These are phyloP conservation scores for Melieria omissa DNA, from an alignment of 2,888 invertebrate genomes.

Conservation along the genomic window DNA sequence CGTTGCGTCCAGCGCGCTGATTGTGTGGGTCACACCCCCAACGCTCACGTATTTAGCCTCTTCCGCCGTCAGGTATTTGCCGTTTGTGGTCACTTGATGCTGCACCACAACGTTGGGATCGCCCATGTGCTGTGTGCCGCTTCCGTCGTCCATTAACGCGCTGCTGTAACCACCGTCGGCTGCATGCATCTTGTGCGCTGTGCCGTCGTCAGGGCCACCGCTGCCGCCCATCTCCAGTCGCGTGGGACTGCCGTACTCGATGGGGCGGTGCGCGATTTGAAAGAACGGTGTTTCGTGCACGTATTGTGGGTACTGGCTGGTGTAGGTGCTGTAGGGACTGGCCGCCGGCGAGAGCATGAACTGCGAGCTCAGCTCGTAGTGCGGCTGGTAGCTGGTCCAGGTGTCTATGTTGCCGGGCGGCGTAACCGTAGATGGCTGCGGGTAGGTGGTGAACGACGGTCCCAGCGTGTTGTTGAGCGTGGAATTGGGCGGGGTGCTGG, in stretches of 20 bases:
- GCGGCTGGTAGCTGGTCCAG: constrained; percentile 80
- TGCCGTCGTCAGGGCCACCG: constrained; percentile 58
- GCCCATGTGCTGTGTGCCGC: constrained; percentile 40
- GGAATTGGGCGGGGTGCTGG: constrained; percentile 74
- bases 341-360: constrained; percentile 77
- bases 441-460: constrained; percentile 74
- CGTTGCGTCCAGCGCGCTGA: constrained; percentile 56
- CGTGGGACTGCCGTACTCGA: constrained; percentile 66
- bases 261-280: constrained; percentile 69
- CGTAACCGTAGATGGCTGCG: constrained; percentile 71
- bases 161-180: constrained; percentile 70
- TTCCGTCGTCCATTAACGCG: constrained; percentile 44
- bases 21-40: constrained; percentile 49
- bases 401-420: constrained; percentile 78
- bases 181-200: constrained; percentile 68
- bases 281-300: constrained; percentile 81
- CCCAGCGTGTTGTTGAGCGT: constrained; percentile 65
- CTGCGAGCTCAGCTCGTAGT: constrained; percentile 82
- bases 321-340: constrained; percentile 75
- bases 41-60: constrained; percentile 64
- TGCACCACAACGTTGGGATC: constrained; percentile 48
- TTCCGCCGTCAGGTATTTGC: constrained; percentile 62
- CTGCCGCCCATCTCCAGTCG: constrained; percentile 61
- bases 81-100: constrained; percentile 55
- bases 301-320: constrained; percentile 75